Evolutionary conservation across 2,113 vertebrate species (phyloP).

Genomic region (Phaethornis superciliosus): DNA sequence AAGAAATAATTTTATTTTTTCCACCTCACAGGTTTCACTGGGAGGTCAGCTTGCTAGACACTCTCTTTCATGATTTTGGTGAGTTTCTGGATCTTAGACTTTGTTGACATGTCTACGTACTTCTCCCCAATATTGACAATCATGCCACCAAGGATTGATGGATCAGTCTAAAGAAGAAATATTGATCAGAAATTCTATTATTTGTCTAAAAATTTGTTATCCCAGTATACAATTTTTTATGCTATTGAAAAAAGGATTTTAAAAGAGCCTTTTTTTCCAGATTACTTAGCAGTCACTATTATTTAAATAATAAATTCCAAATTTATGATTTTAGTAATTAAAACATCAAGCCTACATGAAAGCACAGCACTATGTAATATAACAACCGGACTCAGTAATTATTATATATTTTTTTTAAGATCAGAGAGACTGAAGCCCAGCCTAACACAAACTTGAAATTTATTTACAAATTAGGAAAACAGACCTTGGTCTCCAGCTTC

Average conservation of each 20-base stretch:
- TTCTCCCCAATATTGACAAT: constrained; percentile 95
- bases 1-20: constrained; percentile 71
- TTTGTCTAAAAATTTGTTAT: not conserved
- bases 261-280: not conserved
- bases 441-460: not conserved
- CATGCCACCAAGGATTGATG: constrained; percentile 93
- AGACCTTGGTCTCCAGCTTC: constrained; percentile 92
- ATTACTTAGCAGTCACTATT: not conserved
- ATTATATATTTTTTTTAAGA: not conserved
- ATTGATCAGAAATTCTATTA: not conserved
- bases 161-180: constrained; percentile 79
- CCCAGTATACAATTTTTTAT: not conserved
- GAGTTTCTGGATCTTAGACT: constrained; percentile 93
- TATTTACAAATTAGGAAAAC: not conserved
- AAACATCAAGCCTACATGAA: not conserved
- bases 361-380: not conserved
- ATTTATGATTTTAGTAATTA: not conserved
- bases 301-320: too few species aligned
- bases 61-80: constrained; percentile 85
- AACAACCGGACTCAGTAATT: not conserved
- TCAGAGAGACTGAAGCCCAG: not conserved
- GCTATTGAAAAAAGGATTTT: not conserved
- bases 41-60: constrained; percentile 10
- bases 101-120: constrained; percentile 95
- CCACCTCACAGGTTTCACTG: not conserved